phyloP scores from a whole-genome alignment of 1,140 invertebrate genomes.

The Druon quercuslanigerum region DNA sequence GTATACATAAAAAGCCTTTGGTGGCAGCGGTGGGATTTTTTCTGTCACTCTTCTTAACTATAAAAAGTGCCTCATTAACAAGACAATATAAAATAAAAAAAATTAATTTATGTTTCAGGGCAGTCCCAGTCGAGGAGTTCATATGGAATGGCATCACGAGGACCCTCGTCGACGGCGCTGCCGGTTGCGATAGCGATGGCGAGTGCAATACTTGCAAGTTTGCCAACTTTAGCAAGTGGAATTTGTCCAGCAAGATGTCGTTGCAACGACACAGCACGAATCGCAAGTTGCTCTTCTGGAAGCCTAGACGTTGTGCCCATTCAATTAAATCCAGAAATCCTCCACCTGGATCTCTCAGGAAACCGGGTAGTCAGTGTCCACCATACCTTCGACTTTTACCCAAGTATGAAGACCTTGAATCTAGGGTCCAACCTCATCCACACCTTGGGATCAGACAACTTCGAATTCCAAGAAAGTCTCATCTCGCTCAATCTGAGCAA shows the following conservation, averaged over 20 bases:
- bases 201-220: conserved; percentile 58
- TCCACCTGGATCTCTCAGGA: conserved; percentile 84
- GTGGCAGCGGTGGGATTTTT: not conserved
- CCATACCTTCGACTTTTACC: conserved; percentile 86
- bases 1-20: not conserved
- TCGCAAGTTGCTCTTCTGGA: conserved; percentile 84
- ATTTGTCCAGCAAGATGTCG: conserved; percentile 87
- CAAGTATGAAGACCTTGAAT: conserved; percentile 85
- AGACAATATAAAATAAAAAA: not conserved
- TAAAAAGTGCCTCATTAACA: not conserved
- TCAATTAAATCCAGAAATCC: conserved; percentile 89
- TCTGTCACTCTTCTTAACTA: not conserved
- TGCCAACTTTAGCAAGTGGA: conserved; percentile 67
- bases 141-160: conserved; percentile 74
- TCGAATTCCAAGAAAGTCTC: conserved; percentile 84
- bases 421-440: conserved; percentile 88
- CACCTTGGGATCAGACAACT: conserved; percentile 86
- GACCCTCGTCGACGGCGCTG: conserved; percentile 61
- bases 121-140: conserved; percentile 63
- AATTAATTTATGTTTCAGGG: conserved; percentile 56
- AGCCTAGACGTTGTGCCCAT: conserved; percentile 89
- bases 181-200: conserved; percentile 68
- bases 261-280: conserved; percentile 87
- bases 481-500: conserved; percentile 84
- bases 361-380: conserved; percentile 85